Evolutionary conservation across 2,113 vertebrate species (phyloP).

Genomic region (Platysteira castanea): DNA sequence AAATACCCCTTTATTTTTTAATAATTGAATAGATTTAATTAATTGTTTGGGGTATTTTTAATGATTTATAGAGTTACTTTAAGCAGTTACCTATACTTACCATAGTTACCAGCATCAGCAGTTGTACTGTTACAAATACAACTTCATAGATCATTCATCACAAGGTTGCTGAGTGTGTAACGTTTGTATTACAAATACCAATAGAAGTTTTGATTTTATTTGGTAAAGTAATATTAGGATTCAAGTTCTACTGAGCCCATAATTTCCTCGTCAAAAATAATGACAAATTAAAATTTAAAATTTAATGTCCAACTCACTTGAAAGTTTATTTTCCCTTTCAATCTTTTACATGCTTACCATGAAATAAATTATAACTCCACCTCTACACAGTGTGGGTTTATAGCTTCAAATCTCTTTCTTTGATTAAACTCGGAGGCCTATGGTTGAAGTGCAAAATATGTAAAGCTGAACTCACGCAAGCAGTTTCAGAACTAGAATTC

Average conservation of each 20-base stretch:
- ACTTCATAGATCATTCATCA: not conserved
- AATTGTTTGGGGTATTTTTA: not conserved
- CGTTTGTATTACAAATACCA: not conserved
- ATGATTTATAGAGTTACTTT: not conserved
- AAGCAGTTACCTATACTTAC: not conserved
- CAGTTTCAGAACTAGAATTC: not conserved
- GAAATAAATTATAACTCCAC: not conserved
- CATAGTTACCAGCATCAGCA: not conserved
- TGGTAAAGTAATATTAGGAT: not conserved
- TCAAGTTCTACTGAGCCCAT: not conserved
- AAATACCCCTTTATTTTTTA: not conserved
- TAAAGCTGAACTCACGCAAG: not conserved
- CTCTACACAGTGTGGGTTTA: not conserved
- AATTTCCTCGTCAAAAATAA: not conserved
- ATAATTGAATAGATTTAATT: not conserved
- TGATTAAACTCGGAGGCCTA: not conserved
- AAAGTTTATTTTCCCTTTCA: not conserved
- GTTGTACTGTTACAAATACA: not conserved
- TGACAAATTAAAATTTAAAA: not conserved
- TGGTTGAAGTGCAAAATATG: not conserved
- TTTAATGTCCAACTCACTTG: not conserved
- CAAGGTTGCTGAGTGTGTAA: not conserved
- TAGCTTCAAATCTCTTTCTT: not conserved
- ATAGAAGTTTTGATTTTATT: not conserved
- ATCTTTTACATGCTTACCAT: not conserved